These are phyloP conservation scores for Nymphalis polychloros DNA, from an alignment of 2,888 invertebrate genomes.

Conservation along the genomic window DNA sequence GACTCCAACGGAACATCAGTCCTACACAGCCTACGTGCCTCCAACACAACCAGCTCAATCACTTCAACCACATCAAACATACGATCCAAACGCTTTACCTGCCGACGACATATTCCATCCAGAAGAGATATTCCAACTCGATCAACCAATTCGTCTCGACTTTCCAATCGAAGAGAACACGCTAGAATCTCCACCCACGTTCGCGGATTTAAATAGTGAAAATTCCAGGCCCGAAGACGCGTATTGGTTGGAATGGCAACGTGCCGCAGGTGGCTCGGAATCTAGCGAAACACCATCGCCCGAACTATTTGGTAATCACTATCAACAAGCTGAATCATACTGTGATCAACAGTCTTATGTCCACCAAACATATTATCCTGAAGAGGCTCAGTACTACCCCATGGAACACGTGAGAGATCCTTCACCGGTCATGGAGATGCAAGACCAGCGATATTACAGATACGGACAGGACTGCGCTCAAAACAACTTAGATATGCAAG, in stretches of 20 bases:
- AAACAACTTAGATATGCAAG: slow-evolving; percentile 59
- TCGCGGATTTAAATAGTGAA: slow-evolving; percentile 87
- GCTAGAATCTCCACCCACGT: slow-evolving; percentile 85
- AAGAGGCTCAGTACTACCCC: slow-evolving; percentile 71
- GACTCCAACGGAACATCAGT: slow-evolving; percentile 61
- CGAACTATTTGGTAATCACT: slow-evolving; percentile 71
- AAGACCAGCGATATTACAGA: slow-evolving; percentile 68
- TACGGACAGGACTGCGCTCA: slow-evolving; percentile 67
- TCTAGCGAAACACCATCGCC: slow-evolving; percentile 82
- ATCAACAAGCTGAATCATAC: slow-evolving; percentile 68
- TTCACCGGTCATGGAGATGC: slow-evolving; percentile 62
- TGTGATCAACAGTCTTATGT: slow-evolving; percentile 68
- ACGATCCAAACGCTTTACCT: slow-evolving; percentile 83
- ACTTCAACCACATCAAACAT: slow-evolving; percentile 68
- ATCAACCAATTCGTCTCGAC: slow-evolving; percentile 86
- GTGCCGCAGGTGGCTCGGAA: slow-evolving; percentile 70
- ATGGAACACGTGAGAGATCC: slow-evolving; percentile 60
- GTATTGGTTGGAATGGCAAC: slow-evolving; percentile 83
- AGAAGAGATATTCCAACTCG: slow-evolving; percentile 89
- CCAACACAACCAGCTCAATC: slow-evolving; percentile 56
- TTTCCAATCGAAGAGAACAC: slow-evolving; percentile 78
- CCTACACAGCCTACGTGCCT: slow-evolving; percentile 61
- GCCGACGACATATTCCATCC: slow-evolving; percentile 87
- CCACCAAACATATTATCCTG: slow-evolving; percentile 68
- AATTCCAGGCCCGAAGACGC: slow-evolving; percentile 84